A percentile compares a stretch with the other conserved stretches of the same genome.
phyloP scores from a whole-genome alignment of 2,888 invertebrate species.

The Cybosia mesomella region DNA sequence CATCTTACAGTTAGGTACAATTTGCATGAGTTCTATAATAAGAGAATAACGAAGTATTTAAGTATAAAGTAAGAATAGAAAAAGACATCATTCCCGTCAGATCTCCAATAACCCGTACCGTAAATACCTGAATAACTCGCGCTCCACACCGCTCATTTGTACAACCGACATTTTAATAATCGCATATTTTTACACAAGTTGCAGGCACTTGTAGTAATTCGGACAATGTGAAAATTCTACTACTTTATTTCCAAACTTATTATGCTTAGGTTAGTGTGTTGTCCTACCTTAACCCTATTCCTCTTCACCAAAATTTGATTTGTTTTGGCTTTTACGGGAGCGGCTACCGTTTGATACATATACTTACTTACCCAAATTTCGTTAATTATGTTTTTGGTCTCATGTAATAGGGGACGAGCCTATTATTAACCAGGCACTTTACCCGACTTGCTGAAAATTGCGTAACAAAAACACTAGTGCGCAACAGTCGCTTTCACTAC shows the following conservation, averaged over 20 bases:
- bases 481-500: background rate
- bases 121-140: slow-evolving; percentile 75
- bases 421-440: no score
- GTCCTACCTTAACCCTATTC: no score
- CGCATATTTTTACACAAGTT: slow-evolving; percentile 77
- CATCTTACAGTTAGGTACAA: background rate
- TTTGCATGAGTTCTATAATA: slow-evolving; percentile 13
- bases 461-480: background rate
- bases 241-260: background rate
- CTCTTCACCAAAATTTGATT: no score
- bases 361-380: no score
- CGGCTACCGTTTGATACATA: no score
- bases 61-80: slow-evolving; percentile 36
- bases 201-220: slow-evolving; percentile 41
- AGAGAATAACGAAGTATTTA: slow-evolving; percentile 37
- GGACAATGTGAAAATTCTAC: background rate
- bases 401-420: no score
- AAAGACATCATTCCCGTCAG: slow-evolving; percentile 49
- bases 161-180: slow-evolving; percentile 82
- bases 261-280: no score
- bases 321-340: no score
- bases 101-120: slow-evolving; percentile 74
- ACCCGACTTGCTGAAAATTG: background rate
- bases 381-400: background rate
- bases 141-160: slow-evolving; percentile 76